Base-by-base conservation (phyloP, 2,797 vertebrate genomes). In the Cyclura pinguis region DNA sequence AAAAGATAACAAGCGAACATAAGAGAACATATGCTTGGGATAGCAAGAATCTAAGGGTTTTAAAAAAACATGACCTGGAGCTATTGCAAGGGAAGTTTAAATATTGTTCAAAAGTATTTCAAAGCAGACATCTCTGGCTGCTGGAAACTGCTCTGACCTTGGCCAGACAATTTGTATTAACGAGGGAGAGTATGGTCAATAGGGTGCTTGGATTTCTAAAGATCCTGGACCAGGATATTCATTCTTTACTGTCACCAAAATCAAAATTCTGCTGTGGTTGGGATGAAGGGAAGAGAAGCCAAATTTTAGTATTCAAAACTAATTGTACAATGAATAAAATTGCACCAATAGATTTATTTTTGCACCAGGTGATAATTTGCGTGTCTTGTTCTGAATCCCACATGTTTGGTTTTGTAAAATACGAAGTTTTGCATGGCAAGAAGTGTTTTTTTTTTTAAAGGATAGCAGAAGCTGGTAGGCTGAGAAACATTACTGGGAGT, bases 1-100 rank as follows among this genome's bases (percentile, higher is more conserved):
- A 96, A 94, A 96, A 94, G 95, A 95, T 95, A 95, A 95, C 93
- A 96, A 94, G 94, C 38, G 92, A 93, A 94, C 93, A 95, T 93
- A 95, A 92, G 92, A 80, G 94, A 93, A 94, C 95, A 96, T 95
- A 95, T 93, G 92, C 89, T 93, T 9, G 0, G 86, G 92, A 93
- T 91, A 88, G 92, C 93, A 96, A 94, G 91, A 92, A 92, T 93
- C 91, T 89, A 92, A 91, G 83, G 93, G 84, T 91, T 93, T 89
- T 29, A 80, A 47, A 35, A 91, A 90, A 93, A 81, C 90, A 89
- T 38, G 80, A 94, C 95, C 93, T 90, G 91, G 77, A 72, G 91
- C 76, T 86, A 67, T 90, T 62, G 22, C 64, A 84, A 2, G 69
- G 50, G 86, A 92, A 92, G 29, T 50, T 35, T 83, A 32, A 93